phyloP scores from a whole-genome alignment of 2,113 vertebrate species.

The Nansenia antarctica region DNA sequence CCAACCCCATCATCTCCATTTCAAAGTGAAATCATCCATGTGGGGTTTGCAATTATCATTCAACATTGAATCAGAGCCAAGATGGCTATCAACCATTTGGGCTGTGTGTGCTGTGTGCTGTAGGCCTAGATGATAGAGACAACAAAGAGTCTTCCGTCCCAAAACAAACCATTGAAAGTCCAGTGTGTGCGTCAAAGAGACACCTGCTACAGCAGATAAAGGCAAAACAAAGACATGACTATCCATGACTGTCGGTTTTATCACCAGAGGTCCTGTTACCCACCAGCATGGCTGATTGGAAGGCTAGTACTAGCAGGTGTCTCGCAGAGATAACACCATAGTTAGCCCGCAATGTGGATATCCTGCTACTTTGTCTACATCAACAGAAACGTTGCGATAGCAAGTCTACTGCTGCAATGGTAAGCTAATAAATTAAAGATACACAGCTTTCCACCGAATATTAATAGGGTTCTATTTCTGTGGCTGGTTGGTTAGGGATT shows the following conservation, averaged over 20 bases:
- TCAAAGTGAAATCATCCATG: no score
- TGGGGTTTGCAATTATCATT: no score
- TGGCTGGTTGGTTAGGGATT: conserved; percentile 42
- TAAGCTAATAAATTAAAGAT: conserved; percentile 57
- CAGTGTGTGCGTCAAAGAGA: background rate
- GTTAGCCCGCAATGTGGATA: conserved; percentile 38
- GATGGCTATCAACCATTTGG: no score
- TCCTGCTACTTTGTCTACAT: conserved; percentile 18
- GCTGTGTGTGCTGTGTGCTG: no score
- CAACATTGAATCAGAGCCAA: no score
- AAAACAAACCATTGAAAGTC: no score
- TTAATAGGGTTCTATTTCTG: conserved; percentile 68
- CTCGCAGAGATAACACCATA: conserved; percentile 67
- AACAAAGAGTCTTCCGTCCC: no score
- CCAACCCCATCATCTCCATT: no score
- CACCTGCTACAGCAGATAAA: background rate
- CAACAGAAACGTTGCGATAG: conserved; percentile 49
- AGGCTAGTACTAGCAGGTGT: conserved; percentile 55
- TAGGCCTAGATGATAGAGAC: no score
- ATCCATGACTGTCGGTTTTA: background rate
- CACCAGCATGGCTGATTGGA: conserved; percentile 26
- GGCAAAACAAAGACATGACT: background rate
- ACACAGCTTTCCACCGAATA: conserved; percentile 51
- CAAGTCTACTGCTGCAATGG: conserved; percentile 37
- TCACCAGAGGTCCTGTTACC: background rate